A percentile compares a stretch with the other conserved stretches of the same genome.
Conservation (phyloP, 2,888 invertebrate species). For the Diaphora mendica region DNA sequence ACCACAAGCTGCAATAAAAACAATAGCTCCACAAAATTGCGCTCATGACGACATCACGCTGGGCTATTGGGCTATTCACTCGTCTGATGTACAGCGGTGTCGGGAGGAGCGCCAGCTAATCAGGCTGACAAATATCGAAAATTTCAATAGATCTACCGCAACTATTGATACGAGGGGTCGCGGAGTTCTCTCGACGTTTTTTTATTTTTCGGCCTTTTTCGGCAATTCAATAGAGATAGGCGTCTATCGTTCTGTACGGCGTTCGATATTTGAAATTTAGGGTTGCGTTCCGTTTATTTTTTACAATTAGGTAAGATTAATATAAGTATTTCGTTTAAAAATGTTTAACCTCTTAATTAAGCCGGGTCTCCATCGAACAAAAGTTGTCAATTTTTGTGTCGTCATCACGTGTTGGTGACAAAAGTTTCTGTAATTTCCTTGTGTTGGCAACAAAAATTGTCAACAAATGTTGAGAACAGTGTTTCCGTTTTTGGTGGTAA, state of each 20-base stretch:
- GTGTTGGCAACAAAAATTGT: too few species aligned
- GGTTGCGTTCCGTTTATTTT: conserved; percentile 53
- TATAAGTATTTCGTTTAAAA: background rate
- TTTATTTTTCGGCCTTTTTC: conserved; percentile 82
- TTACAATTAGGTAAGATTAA: background rate
- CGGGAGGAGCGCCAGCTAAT: conserved; percentile 78
- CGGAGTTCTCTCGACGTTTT: conserved; percentile 57
- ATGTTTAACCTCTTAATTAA: background rate
- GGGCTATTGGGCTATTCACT: conserved; percentile 66
- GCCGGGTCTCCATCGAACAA: too few species aligned
- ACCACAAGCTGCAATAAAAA: conserved; percentile 48
- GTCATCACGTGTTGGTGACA: too few species aligned
- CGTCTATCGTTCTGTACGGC: conserved; percentile 76
- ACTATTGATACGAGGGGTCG: conserved; percentile 74
- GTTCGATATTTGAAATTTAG: conserved; percentile 79
- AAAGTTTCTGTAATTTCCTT: too few species aligned
- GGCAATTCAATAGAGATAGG: conserved; percentile 85
- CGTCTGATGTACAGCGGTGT: conserved; percentile 65
- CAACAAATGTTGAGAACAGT: too few species aligned
- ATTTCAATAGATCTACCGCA: conserved; percentile 76
- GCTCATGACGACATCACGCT: conserved; percentile 70
- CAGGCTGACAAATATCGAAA: conserved; percentile 83
- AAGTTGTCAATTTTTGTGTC: too few species aligned
- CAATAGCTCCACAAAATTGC: conserved; percentile 65
- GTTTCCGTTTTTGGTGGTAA: too few species aligned